Percentiles rank a stretch among this genome's conserved stretches.
These are phyloP conservation scores for Ia io DNA, from an alignment of 2,113 vertebrate species.

Conservation along the genomic window DNA sequence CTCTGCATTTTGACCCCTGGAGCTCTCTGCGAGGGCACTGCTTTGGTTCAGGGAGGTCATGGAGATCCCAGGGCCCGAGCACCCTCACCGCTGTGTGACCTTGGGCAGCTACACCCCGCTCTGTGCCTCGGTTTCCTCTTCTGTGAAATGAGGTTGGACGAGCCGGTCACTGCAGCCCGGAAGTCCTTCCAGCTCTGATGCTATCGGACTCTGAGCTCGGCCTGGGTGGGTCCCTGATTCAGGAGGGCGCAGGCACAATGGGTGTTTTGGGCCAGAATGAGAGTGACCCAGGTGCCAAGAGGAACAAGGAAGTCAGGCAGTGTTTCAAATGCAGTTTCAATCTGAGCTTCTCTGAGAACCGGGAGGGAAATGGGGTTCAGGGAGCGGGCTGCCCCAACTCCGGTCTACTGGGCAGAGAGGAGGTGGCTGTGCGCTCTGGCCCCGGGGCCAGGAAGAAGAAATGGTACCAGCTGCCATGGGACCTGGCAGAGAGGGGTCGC, in stretches of 20 bases:
- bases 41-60: neutral
- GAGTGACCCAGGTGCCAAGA: constrained; percentile 42
- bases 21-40: neutral
- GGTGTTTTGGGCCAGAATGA: neutral
- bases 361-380: neutral
- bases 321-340: neutral
- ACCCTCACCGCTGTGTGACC: neutral
- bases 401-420: neutral
- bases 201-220: neutral
- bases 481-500: neutral
- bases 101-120: neutral
- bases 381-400: neutral
- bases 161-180: neutral
- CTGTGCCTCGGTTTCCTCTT: neutral
- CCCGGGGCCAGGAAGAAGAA: neutral
- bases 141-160: neutral
- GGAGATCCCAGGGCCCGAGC: neutral
- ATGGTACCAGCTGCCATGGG: neutral
- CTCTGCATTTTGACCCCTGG: neutral
- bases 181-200: neutral
- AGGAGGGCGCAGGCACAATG: fast-evolving
- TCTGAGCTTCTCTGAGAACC: neutral
- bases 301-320: constrained; percentile 69
- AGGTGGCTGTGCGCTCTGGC: neutral
- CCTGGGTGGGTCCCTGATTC: neutral